Base-by-base conservation (phyloP, 2,797 vertebrate genomes). In the Melanotaenia parkinsoni region DNA sequence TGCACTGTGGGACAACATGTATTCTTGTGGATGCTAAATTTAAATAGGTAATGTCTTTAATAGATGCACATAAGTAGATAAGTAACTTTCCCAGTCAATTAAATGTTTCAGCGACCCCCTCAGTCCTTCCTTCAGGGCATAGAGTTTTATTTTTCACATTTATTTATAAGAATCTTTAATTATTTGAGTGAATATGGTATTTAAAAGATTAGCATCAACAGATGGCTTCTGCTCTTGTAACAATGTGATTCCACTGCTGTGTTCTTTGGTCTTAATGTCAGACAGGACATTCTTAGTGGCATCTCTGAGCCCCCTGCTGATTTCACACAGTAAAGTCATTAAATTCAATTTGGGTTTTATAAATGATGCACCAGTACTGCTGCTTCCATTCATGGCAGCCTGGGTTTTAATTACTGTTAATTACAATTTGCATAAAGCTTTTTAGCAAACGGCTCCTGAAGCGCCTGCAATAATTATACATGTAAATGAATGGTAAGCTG, bases 381-480 rank as follows among this genome's bases (percentile, higher is more conserved):
- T 90, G 80, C 88, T 93, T 89, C 88, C 90, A 90, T 94, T 93
- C 78, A 91, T 94, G 92, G 89, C 89, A 88, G 93, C 86, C 86
- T 79, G 85, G 88, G 88, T 94, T 95, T 95, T 94, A 95, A 95
- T 96, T 94, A 95, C 92, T 80, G 92, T 94, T 96, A 95, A 96
- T 96, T 95, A 92, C 87, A 93, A 95, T 96, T 96, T 95, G 94
- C 93, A 95, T 91, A 92, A 91, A 93, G 93, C 93, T 94, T 94
- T 95, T 96, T 88, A 93, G 92, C 89, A 93, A 95, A 95, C 86
- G 87, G 92, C 91, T 95, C 92, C 92, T 94, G 86, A 93, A 93
- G 91, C 89, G 91, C 84, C 88, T 85, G 89, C 90, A 87, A 95
- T 94, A 94, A 96, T 96, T 95, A 95, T 86, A 92, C 80, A 95